Conservation (phyloP, 2,113 vertebrate genomes). For the Tetrax tetrax region DNA sequence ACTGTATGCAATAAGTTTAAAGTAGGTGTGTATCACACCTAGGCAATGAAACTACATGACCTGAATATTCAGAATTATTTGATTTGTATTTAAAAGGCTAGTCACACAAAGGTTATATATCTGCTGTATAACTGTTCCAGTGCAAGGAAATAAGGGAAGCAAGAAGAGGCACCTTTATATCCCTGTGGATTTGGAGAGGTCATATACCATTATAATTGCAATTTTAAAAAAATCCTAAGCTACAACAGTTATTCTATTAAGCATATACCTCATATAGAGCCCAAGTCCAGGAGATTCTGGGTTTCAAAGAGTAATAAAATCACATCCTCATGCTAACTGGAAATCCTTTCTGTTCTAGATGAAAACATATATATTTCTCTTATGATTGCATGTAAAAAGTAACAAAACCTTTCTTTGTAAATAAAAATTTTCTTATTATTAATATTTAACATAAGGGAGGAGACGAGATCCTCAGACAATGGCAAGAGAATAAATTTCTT, state of each 20-base stretch:
- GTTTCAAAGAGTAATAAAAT: neutral
- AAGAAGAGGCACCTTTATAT: neutral
- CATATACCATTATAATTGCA: neutral
- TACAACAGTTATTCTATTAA: neutral
- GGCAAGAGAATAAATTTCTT: neutral
- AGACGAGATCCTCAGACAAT: neutral
- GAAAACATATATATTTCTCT: neutral
- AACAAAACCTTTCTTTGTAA: neutral
- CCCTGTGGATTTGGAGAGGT: neutral
- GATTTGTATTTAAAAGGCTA: neutral
- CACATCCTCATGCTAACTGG: neutral
- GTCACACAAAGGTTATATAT: neutral
- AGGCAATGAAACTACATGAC: constrained; percentile 1
- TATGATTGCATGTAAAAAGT: neutral
- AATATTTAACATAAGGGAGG: neutral
- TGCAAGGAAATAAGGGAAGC: neutral
- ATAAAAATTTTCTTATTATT: neutral
- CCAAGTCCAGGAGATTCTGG: neutral
- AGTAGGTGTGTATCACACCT: neutral
- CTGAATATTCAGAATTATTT: neutral
- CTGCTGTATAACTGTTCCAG: neutral
- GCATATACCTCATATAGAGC: neutral
- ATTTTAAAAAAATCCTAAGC: accelerated
- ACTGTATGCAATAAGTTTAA: neutral
- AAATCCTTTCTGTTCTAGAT: neutral